phyloP scores from a whole-genome alignment of 2,888 invertebrate species.

The Hylaea fasciaria region DNA sequence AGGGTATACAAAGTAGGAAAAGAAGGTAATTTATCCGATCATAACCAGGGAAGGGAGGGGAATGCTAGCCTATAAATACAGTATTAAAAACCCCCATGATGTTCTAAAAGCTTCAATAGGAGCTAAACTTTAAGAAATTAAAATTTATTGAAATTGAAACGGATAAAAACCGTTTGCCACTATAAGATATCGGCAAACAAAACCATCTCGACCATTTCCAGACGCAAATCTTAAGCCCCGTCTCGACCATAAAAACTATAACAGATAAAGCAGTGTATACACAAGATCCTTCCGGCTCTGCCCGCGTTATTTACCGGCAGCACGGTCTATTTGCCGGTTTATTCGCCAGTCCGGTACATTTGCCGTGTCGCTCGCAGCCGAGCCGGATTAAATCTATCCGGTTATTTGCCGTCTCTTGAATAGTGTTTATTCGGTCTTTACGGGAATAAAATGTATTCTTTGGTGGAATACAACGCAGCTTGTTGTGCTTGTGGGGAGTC shows the following conservation, averaged over 20 bases:
- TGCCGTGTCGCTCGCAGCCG: slow-evolving; percentile 39
- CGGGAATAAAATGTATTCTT: slow-evolving; percentile 8
- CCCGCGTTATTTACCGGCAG: slow-evolving; percentile 40
- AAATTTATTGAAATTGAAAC: not conserved
- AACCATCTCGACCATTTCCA: not conserved
- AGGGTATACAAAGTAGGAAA: no score
- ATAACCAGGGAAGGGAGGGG: no score
- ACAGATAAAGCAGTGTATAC: not conserved
- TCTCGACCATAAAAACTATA: slow-evolving; percentile 2
- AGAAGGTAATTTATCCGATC: no score
- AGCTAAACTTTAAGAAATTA: no score
- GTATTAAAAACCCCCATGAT: no score
- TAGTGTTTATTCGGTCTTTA: slow-evolving; percentile 15
- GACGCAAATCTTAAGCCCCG: not conserved
- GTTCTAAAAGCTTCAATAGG: no score
- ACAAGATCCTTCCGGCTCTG: slow-evolving; percentile 6
- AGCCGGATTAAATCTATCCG: slow-evolving; percentile 23
- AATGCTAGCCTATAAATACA: no score
- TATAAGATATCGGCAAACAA: not conserved
- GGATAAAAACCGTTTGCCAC: not conserved
- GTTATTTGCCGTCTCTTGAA: slow-evolving; percentile 23
- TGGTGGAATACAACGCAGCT: not conserved
- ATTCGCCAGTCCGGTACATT: slow-evolving; percentile 41
- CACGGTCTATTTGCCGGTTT: slow-evolving; percentile 40
- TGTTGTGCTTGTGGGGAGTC: not conserved